phyloP scores from a whole-genome alignment of 2,113 vertebrate genomes.

The Cryptotis parvus region DNA sequence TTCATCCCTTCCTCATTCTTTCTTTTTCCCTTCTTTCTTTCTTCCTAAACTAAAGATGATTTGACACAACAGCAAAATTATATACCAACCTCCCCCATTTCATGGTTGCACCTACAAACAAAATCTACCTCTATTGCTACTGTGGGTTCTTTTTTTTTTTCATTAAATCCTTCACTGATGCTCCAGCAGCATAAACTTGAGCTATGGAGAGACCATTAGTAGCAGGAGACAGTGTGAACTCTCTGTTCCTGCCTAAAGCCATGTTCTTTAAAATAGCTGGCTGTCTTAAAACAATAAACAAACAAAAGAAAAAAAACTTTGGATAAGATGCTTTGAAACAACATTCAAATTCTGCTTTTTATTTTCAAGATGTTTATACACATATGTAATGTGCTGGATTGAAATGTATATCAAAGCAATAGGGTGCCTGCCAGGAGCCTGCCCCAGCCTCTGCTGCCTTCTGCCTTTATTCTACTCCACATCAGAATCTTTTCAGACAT shows the following conservation, averaged over 20 bases:
- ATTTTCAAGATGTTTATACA: conserved; percentile 22
- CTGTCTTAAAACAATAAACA: no score
- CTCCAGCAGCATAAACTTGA: background rate
- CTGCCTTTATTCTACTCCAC: background rate
- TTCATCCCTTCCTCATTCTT: no score
- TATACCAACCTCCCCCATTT: background rate
- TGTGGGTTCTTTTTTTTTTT: background rate
- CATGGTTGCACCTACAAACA: background rate
- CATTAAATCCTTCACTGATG: background rate
- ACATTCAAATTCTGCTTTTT: background rate
- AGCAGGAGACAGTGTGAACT: background rate
- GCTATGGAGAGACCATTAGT: background rate
- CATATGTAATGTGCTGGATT: background rate
- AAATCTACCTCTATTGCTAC: background rate
- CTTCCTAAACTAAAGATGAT: background rate
- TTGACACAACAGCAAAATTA: background rate
- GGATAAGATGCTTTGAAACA: conserved; percentile 8
- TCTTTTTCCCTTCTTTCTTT: no score
- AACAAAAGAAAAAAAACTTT: background rate
- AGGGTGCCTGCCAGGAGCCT: fast-evolving
- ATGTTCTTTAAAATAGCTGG: background rate
- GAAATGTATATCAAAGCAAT: background rate
- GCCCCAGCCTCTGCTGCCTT: background rate
- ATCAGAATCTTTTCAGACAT: background rate
- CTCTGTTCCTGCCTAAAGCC: conserved; percentile 7